Percentiles rank a stretch among this genome's conserved stretches.
phyloP scores from a whole-genome alignment of 2,888 invertebrate genomes.

The Nemotelus nigrinus region DNA sequence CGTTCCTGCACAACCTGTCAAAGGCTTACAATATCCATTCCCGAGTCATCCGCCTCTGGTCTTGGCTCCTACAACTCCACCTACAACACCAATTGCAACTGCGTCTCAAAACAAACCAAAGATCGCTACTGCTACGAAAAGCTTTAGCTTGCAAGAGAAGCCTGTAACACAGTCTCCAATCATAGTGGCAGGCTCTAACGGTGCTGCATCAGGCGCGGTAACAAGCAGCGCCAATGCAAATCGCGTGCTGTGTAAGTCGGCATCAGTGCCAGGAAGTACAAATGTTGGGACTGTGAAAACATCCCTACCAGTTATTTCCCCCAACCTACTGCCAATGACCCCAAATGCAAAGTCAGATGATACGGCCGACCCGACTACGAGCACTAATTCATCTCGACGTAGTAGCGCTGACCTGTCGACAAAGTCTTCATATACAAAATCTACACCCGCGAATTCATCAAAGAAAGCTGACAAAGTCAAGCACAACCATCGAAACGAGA shows the following conservation, averaged over 20 bases:
- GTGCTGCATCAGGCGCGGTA: constrained; percentile 45
- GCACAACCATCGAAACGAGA: constrained; percentile 59
- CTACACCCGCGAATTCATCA: constrained; percentile 50
- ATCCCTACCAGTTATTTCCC: constrained; percentile 38
- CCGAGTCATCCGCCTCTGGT: constrained; percentile 77
- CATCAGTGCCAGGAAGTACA: constrained; percentile 64
- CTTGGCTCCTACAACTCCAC: constrained; percentile 59
- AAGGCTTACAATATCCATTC: constrained; percentile 77
- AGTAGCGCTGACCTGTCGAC: constrained; percentile 49
- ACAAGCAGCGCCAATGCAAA: constrained; percentile 47
- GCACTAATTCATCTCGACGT: constrained; percentile 51
- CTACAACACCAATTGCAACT: constrained; percentile 61
- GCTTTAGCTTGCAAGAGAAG: constrained; percentile 61
- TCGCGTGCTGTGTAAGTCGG: constrained; percentile 60
- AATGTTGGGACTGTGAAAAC: constrained; percentile 61
- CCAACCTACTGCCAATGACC: constrained; percentile 46
- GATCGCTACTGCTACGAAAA: constrained; percentile 60
- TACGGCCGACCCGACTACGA: constrained; percentile 49
- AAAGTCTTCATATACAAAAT: constrained; percentile 29
- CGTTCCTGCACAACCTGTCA: constrained; percentile 57
- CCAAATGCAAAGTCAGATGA: constrained; percentile 45
- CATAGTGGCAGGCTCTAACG: constrained; percentile 38
- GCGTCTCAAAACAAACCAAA: constrained; percentile 57
- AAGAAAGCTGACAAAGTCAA: constrained; percentile 58
- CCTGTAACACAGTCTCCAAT: constrained; percentile 33